phyloP scores from a whole-genome alignment of 2,113 vertebrate genomes.

The Cynopterus brachyotis region DNA sequence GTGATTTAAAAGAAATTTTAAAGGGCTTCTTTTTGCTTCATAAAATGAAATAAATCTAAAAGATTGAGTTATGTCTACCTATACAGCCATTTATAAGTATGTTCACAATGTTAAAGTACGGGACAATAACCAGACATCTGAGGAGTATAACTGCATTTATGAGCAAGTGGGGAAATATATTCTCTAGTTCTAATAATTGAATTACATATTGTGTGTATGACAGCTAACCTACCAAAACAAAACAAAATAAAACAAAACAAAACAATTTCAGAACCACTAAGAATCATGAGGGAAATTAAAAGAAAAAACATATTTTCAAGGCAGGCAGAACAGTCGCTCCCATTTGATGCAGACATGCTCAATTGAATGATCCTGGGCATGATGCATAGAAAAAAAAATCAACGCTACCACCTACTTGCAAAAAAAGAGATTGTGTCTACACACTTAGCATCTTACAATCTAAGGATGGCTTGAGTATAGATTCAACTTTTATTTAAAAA shows the following conservation, averaged over 20 bases:
- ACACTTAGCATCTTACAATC: background rate
- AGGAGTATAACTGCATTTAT: background rate
- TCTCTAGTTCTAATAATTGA: slow-evolving; percentile 38
- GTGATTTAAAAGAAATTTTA: background rate
- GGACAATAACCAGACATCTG: background rate
- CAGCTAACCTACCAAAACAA: background rate
- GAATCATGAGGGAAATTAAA: background rate
- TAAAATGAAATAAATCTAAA: slow-evolving; percentile 35
- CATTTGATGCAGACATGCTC: background rate
- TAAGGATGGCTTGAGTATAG: background rate
- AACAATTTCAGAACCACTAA: slow-evolving; percentile 11
- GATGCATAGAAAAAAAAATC: background rate
- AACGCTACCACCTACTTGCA: background rate
- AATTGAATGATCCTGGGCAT: background rate
- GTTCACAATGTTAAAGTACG: background rate
- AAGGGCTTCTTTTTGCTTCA: slow-evolving; percentile 29
- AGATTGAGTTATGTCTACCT: background rate
- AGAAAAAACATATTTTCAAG: slow-evolving; percentile 15
- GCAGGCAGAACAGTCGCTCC: background rate
- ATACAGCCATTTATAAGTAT: background rate
- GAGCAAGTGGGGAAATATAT: background rate
- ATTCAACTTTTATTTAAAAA: slow-evolving; percentile 9
- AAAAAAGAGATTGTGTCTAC: background rate
- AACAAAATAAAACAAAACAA: background rate
- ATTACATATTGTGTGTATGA: background rate